These are phyloP conservation scores for Nomada flava DNA, from an alignment of 2,888 invertebrate species.

Conservation along the genomic window DNA sequence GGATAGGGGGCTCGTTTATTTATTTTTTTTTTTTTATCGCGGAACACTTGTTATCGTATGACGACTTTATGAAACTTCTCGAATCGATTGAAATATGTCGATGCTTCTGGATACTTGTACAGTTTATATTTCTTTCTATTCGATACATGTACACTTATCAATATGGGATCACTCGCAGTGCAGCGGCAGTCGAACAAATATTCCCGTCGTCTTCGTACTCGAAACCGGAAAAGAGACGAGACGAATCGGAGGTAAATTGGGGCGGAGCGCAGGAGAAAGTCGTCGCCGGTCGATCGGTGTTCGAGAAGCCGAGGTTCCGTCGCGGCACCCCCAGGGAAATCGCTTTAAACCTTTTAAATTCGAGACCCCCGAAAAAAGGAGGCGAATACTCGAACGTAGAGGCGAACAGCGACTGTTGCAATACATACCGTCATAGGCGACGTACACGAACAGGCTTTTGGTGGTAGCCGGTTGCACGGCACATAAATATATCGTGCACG, in stretches of 20 bases:
- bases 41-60: too few species aligned
- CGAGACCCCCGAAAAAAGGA: constrained; percentile 71
- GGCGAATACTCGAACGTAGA: constrained; percentile 65
- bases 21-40: too few species aligned
- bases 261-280: constrained; percentile 32
- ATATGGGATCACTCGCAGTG: too few species aligned
- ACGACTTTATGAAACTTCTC: too few species aligned
- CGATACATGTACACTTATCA: too few species aligned
- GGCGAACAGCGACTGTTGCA: constrained; percentile 35
- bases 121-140: too few species aligned
- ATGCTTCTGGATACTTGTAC: too few species aligned
- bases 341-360: constrained; percentile 84
- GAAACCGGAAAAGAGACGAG: constrained; percentile 17
- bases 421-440: constrained; percentile 17
- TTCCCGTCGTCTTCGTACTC: background rate
- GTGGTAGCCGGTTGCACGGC: constrained; percentile 70
- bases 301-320: constrained; percentile 74
- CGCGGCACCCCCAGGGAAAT: constrained; percentile 82
- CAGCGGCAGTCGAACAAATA: background rate
- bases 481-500: constrained; percentile 81
- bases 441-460: constrained; percentile 39
- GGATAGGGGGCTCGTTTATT: too few species aligned
- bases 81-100: too few species aligned
- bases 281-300: constrained; percentile 70
- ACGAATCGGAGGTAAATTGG: constrained; percentile 26